Evolutionary conservation across 2,113 vertebrate genomes (phyloP).

Genomic region (Cottus gobio): DNA sequence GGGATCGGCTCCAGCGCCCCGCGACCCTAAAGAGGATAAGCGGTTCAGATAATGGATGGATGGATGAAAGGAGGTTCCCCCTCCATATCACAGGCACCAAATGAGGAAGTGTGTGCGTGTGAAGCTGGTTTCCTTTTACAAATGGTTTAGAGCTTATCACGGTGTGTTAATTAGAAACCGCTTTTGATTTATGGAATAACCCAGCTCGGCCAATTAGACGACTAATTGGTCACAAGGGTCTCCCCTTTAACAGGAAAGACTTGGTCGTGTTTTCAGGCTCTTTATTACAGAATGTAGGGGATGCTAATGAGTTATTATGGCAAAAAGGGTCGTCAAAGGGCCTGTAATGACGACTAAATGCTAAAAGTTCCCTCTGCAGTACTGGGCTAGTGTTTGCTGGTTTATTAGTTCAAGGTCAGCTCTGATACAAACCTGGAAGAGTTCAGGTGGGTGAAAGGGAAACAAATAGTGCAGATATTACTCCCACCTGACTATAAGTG

Average conservation of each 20-base stretch:
- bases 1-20: no score
- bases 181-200: not conserved
- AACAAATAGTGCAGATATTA: not conserved
- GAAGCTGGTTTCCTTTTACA: not conserved
- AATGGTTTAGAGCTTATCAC: not conserved
- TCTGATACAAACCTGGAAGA: not conserved
- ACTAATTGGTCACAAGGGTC: not conserved
- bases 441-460: not conserved
- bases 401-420: not conserved
- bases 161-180: not conserved
- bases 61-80: conserved; percentile 9
- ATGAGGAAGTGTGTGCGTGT: conserved; percentile 34
- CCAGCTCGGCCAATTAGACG: not conserved
- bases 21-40: no score
- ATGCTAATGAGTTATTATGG: not conserved
- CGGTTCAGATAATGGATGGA: no score
- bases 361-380: not conserved
- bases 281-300: not conserved
- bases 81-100: not conserved
- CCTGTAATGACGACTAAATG: not conserved
- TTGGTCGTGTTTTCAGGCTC: not conserved
- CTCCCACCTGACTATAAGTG: not conserved
- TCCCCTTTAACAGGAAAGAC: not conserved
- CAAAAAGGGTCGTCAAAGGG: not conserved
- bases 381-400: not conserved